Evolutionary conservation across 2,113 vertebrate species (phyloP), one percentile per base, ranked within the genome.

Genomic region (Todiramphus chloris): DNA sequence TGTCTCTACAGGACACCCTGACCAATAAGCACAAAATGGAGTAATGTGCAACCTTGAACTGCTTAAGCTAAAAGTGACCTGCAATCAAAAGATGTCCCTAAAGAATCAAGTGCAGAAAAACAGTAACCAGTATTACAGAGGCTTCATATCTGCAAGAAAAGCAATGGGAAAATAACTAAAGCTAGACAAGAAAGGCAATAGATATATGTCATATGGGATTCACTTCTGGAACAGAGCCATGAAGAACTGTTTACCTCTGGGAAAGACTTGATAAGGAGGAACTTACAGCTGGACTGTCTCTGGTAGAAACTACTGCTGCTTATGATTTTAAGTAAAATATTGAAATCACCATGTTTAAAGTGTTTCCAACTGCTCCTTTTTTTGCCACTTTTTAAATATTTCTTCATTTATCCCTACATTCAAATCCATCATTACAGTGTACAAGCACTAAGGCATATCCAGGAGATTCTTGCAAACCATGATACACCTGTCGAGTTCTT

Each of bases 171-270:
- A 77, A 41, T 44, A 78, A 30, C 18, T 37, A 50, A 66, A 63
- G 13, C 11, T 2, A 6, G 25, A 5, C 19, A 83, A 50, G n/a
- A 58, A 70, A 82, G 15, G 12, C 4, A 70, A 44, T 7, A 75
- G 24, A 3, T 44, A 10, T 1, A 0, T n/a, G 8, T 18, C 25
- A n/a, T 58, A 33, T 25, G 3, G n/a, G 31, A 63, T 5, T 2
- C 19, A 24, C 19, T 53, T 41, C 48, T 55, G 31, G 24, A 76
- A 41, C 11, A 89, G 31, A 44, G 16, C 5, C 68, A 13, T 4
- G 20, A 59, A 59, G 43, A 76, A 3, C 12, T 25, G 6, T 56
- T 66, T 56, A 43, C 19, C 7, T 66, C 15, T 37, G 17, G 16
- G 25, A 83, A 75, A 75, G 25, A 33, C 8, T 17, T 11, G 12